Base-by-base conservation (phyloP, 37 sponge, comb jelly and placozoan genomes). In the Agelas oroides region DNA sequence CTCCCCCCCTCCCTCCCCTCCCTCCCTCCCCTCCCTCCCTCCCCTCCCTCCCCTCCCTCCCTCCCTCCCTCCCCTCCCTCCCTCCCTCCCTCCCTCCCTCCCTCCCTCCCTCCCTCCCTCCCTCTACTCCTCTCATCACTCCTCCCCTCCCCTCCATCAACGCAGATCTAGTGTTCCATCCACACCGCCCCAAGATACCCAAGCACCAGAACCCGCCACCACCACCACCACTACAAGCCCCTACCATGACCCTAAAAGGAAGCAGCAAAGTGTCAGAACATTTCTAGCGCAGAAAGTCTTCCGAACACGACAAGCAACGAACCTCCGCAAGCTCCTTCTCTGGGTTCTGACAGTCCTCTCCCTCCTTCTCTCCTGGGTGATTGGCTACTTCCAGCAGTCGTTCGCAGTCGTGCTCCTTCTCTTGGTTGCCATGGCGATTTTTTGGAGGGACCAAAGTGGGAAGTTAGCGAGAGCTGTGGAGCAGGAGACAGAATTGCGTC, bases 371-470 rank as follows among this genome's bases (percentile, higher is more conserved):
- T 8, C 77, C 17, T 77, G 86, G 86, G 59, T 58, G 2, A 71
- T 85, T 36, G 80, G 87, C 1, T 57, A 81, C 75, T 67, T 46
- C 71, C 34, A 38, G 71, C 17, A 19, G 18, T 18, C 15, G 58
- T 56, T 15, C 18, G n/a, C n/a, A n/a, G n/a, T n/a, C n/a, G n/a
- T n/a, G n/a, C n/a, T 18, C n/a, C 39, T 20, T 82, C n/a, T 76
- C 24, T 28, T 83, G 37, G 62, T 77, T 16, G 71, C 82, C 21
- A 78, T 70, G 57, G 67, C 75, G 64, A 30, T 57, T 19, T 24
- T 88, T 11, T 77, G 78, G 89, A 34, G 61, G 41, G 89, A 82
- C 32, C 68, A 58, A n/a, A 30, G 61, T 41, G 65, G 41, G 53
- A 65, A 54, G 53, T 14, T 88, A 0, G 53, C 55, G 16, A 53